Conservation (phyloP, 53 echinoderm and acorn worm species). For the Actinopyga echinites region DNA sequence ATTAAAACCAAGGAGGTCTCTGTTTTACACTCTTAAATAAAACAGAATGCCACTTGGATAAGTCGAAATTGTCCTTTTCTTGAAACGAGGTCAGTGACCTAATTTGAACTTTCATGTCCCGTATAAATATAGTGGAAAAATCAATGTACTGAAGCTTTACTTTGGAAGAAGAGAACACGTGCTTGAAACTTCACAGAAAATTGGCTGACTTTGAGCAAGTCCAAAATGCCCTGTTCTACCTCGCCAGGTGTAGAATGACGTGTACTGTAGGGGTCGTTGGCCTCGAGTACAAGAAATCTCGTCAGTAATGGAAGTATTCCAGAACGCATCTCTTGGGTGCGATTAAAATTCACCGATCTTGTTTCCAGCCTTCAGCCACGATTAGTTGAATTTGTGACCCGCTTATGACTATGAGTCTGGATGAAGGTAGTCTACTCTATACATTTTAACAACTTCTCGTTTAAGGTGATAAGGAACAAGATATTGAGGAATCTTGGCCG, state of each 20-base stretch:
- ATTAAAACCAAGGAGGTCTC: too few relatives aligned
- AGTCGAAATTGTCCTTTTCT: constrained; percentile 13
- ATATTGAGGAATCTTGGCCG: background rate
- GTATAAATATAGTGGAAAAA: too few relatives aligned
- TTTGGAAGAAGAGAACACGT: too few relatives aligned
- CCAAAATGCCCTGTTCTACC: constrained; percentile 4
- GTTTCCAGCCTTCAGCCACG: constrained; percentile 20
- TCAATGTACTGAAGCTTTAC: too few relatives aligned
- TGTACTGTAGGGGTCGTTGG: background rate
- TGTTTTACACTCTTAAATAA: background rate
- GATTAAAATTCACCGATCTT: constrained; percentile 1
- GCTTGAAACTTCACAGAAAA: background rate
- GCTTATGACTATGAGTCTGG: background rate
- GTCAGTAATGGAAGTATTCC: background rate
- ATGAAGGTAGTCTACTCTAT: too few relatives aligned
- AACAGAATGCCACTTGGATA: constrained; percentile 6
- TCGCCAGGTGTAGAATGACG: background rate
- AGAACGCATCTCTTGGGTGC: background rate
- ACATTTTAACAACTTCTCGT: too few relatives aligned
- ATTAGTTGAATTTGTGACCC: constrained; percentile 34
- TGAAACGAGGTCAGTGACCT: constrained; percentile 30
- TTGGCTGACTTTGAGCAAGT: background rate
- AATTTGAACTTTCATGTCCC: constrained; percentile 8
- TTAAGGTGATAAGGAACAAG: background rate
- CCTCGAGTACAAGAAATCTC: background rate